Percentiles rank a stretch among this genome's conserved stretches.
phyloP scores from a whole-genome alignment of 2,113 vertebrate genomes.

The Terrapene triunguis region DNA sequence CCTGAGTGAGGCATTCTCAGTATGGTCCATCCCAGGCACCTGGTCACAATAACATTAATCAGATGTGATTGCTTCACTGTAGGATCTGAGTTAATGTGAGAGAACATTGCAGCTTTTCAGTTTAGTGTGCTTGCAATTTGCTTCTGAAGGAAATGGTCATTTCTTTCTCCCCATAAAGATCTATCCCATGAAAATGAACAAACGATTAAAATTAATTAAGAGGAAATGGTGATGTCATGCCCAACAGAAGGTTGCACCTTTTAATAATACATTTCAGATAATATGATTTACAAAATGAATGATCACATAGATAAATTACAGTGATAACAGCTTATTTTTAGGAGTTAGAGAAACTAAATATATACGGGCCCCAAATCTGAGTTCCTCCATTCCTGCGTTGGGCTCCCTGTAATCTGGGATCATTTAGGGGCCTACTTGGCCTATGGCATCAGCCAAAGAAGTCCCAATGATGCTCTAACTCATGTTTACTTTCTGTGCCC shows the following conservation, averaged over 20 bases:
- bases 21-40: too few relatives aligned
- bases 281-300: background rate
- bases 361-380: background rate
- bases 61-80: slow-evolving; percentile 13
- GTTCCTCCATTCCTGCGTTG: background rate
- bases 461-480: rapidly evolving
- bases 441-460: rapidly evolving
- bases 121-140: slow-evolving; percentile 14
- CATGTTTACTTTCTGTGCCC: background rate
- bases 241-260: slow-evolving; percentile 10
- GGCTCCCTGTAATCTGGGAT: rapidly evolving
- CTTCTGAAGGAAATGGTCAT: slow-evolving; percentile 52
- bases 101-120: slow-evolving; percentile 56
- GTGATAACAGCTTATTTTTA: background rate
- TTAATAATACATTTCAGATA: background rate
- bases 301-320: background rate
- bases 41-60: slow-evolving; percentile 13
- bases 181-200: background rate
- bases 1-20: too few relatives aligned
- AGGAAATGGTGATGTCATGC: slow-evolving; percentile 9
- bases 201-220: slow-evolving; percentile 59
- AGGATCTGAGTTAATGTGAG: slow-evolving; percentile 53
- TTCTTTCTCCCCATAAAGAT: background rate
- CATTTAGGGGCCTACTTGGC: rapidly evolving
- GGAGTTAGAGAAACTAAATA: background rate